Conservation (phyloP, 2,113 vertebrate species). For the Pachyramphus minor region DNA sequence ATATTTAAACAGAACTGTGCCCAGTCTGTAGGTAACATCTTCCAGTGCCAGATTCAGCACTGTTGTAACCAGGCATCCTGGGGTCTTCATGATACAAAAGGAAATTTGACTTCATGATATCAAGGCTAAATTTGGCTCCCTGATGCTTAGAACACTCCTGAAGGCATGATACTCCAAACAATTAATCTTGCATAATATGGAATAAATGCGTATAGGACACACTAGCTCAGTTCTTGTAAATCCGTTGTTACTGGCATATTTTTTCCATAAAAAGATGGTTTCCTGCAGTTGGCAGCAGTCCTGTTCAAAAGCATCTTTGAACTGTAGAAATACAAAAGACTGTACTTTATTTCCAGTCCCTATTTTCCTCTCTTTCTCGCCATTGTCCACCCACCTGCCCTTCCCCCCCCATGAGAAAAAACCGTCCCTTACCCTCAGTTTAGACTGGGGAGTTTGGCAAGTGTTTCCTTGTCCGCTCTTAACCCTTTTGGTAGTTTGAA, state of each 20-base stretch:
- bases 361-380: neutral
- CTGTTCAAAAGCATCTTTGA: constrained; percentile 10
- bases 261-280: constrained; percentile 28
- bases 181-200: constrained; percentile 15
- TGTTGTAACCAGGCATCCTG: constrained; percentile 39
- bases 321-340: neutral
- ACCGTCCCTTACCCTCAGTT: neutral
- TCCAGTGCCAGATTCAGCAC: constrained; percentile 36
- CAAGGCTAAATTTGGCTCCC: constrained; percentile 45
- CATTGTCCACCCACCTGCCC: neutral
- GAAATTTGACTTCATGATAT: constrained; percentile 45
- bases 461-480: neutral
- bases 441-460: neutral
- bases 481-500: constrained; percentile 46
- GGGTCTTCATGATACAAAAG: constrained; percentile 24
- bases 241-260: neutral
- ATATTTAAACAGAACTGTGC: constrained; percentile 38
- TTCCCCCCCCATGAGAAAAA: neutral
- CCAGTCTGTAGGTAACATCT: constrained; percentile 39
- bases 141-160: neutral
- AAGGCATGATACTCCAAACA: constrained; percentile 18
- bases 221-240: neutral
- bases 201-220: neutral
- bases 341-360: neutral
- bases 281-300: neutral